Conservation (phyloP, 2,797 vertebrate species). For the Diplodus sargus region DNA sequence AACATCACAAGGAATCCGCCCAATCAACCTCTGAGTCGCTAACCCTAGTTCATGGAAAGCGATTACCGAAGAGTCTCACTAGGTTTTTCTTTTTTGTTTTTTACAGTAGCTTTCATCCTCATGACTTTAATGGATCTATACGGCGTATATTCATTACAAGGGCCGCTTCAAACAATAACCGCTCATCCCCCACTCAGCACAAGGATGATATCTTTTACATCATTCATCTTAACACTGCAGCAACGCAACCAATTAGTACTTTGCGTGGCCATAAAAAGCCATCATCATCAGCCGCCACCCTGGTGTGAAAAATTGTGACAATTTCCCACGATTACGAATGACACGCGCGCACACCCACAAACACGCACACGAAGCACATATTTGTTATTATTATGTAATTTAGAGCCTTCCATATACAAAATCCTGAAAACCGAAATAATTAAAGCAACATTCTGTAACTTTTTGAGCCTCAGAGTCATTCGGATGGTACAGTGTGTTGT, state of each 20-base stretch:
- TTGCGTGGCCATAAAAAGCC: constrained; percentile 34
- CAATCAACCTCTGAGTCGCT: neutral
- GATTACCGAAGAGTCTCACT: neutral
- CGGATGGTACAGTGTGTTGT: no score
- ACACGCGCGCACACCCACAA: neutral
- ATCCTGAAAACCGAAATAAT: neutral
- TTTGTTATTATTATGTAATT: constrained; percentile 9
- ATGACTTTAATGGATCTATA: constrained; percentile 10
- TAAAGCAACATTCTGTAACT: no score
- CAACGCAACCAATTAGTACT: constrained; percentile 40
- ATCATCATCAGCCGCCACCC: constrained; percentile 28
- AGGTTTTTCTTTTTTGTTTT: neutral
- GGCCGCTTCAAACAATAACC: constrained; percentile 30
- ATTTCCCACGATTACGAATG: neutral
- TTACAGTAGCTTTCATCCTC: constrained; percentile 14
- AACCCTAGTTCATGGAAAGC: neutral
- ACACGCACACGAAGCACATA: neutral
- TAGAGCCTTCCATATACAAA: neutral
- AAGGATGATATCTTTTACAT: constrained; percentile 11
- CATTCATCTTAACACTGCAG: constrained; percentile 23
- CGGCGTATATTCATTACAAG: constrained; percentile 9
- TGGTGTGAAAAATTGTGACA: constrained; percentile 27
- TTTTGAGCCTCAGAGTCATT: no score
- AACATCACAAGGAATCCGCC: neutral
- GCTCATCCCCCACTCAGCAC: constrained; percentile 25